Conservation (phyloP, 2,888 invertebrate genomes). For the Lepetodrilus schrolli region DNA sequence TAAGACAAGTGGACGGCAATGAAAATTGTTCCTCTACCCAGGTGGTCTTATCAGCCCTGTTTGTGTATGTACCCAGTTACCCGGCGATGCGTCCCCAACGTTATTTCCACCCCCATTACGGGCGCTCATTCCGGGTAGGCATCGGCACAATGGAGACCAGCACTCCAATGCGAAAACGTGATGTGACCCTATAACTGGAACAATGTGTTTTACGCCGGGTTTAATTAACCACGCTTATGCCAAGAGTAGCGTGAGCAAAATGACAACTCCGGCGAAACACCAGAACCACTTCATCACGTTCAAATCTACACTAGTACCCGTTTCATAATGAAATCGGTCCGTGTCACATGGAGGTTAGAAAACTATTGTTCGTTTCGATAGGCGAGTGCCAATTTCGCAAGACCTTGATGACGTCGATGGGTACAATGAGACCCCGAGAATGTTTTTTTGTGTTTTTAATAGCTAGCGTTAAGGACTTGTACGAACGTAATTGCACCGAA, state of each 20-base stretch:
- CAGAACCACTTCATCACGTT: neutral
- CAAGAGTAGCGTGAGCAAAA: too few relatives aligned
- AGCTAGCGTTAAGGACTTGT: too few relatives aligned
- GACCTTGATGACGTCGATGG: slow-evolving; percentile 7
- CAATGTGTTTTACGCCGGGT: neutral
- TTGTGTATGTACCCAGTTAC: neutral
- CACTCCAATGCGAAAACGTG: slow-evolving; percentile 3
- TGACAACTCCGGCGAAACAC: too few relatives aligned
- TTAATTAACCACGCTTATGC: slow-evolving; percentile 19
- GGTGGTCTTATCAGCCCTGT: neutral
- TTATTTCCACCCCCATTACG: neutral
- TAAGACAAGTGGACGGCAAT: neutral
- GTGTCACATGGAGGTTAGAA: neutral
- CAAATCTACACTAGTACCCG: slow-evolving; percentile 9
- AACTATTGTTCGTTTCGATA: slow-evolving; percentile 21
- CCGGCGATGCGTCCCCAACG: neutral
- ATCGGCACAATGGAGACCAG: neutral
- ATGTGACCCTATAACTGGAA: slow-evolving; percentile 10
- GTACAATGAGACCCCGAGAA: too few relatives aligned
- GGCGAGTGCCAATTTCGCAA: neutral
- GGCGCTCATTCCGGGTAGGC: neutral
- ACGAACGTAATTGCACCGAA: too few relatives aligned
- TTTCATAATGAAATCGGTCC: neutral
- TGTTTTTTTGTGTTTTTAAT: too few relatives aligned
- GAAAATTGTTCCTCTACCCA: neutral